Evolutionary conservation across 1,140 invertebrate species (phyloP).

Genomic region (Eurosta solidaginis): DNA sequence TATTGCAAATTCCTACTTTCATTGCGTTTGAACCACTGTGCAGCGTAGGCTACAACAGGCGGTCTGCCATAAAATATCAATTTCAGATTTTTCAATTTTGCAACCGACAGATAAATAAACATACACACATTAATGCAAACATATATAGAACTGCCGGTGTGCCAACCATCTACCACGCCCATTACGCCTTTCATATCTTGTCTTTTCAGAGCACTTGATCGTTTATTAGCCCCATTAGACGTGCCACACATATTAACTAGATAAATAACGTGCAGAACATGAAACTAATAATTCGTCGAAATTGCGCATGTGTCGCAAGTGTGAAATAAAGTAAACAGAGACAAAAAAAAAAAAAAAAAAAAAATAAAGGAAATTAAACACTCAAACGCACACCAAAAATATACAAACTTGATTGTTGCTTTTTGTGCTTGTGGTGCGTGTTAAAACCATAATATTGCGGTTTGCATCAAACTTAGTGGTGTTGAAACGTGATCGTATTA

Average conservation of each 20-base stretch:
- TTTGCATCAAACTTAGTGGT: neutral
- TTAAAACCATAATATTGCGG: neutral
- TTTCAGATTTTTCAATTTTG: constrained; percentile 25
- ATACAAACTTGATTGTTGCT: neutral
- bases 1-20: no score
- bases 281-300: constrained; percentile 14
- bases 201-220: constrained; percentile 2
- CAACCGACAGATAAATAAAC: constrained; percentile 14
- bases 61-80: constrained; percentile 26
- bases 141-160: no score
- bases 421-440: neutral
- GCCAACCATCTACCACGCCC: neutral
- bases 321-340: neutral
- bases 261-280: neutral
- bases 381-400: neutral
- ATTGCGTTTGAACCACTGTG: no score
- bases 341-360: neutral
- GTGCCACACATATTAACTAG: neutral
- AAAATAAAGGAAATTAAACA: neutral
- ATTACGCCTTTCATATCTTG: no score
- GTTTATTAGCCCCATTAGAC: constrained; percentile 18
- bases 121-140: neutral
- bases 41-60: neutral
- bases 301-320: neutral
- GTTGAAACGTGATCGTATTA: constrained; percentile 15